phyloP scores from a whole-genome alignment of 2,797 vertebrate species.

The Gallirallus australis region DNA sequence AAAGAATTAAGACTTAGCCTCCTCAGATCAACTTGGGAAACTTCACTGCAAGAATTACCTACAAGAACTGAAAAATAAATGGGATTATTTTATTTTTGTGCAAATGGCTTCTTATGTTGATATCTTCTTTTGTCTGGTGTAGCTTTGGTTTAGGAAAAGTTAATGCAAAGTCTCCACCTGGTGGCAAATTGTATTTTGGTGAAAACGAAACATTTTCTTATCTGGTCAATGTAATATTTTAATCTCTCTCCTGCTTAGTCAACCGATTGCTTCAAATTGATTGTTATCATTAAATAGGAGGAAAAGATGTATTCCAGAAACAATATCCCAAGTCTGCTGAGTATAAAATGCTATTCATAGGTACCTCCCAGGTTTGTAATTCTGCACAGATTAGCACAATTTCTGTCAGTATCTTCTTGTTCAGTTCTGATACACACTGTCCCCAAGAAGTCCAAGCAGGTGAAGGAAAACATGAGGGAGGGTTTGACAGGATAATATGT shows the following conservation, averaged over 20 bases:
- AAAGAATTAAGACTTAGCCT: conserved; percentile 16
- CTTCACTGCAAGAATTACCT: conserved; percentile 37
- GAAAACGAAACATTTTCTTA: not conserved
- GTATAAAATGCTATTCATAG: not conserved
- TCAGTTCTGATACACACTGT: not conserved
- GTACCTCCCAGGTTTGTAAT: not conserved
- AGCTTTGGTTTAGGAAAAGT: not conserved
- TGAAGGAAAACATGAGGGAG: not conserved
- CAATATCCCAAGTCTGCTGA: not conserved
- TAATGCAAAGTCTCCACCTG: conserved; percentile 74
- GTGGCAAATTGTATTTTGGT: conserved; percentile 24
- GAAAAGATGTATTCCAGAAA: not conserved
- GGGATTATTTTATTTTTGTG: conserved; percentile 44
- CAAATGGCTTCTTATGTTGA: conserved; percentile 28
- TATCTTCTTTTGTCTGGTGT: not conserved
- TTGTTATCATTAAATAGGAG: fast-evolving
- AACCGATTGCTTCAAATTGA: not conserved
- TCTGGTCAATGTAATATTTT: not conserved
- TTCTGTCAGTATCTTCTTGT: not conserved
- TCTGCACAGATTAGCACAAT: not conserved
- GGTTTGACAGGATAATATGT: not conserved
- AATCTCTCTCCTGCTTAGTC: not conserved
- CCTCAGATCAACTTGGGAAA: conserved; percentile 13
- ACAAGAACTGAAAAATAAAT: conserved; percentile 46
- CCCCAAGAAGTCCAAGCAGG: not conserved